Evolutionary conservation across 2,888 invertebrate species (phyloP), one percentile per base, ranked within the genome.

Genomic region (Augochlorella aurata): DNA sequence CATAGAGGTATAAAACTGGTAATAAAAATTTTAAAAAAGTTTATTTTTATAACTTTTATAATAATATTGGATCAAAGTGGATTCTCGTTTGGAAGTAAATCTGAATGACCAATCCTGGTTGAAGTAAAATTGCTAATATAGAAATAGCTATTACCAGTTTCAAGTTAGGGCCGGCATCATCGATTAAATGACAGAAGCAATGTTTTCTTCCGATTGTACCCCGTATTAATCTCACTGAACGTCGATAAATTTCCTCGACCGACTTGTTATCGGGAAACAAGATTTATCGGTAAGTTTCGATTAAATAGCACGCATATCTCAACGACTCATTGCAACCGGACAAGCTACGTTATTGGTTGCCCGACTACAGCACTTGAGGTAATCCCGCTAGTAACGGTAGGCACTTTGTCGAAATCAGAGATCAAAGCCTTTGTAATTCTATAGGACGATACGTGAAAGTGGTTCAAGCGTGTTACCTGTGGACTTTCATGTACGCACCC

Each of bases 351-450:
- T 81, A 77, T 71, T 73, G 50, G 47, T 52, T 49, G 69, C 38
- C 71, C 61, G 52, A 54, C 66, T 69, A 58, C 65, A 58, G 65
- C 68, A 79, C 68, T 81, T 74, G 80, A 65, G 83, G 78, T 74
- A 81, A 81, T 78, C 65, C 76, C 58, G 49, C 44, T 38, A n/a
- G 72, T 21, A 63, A 18, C 68, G 14, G 44, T 63, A 44, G 58
- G 67, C 74, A 74, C 82, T 84, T 76, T 77, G 84, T 78, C 69
- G 80, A 72, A 74, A 77, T 73, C 75, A 74, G 70, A 77, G 82
- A 80, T 86, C 82, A 86, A 86, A 86, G 84, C 82, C 84, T 86
- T 86, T 86, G 86, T 82, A 86, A 84, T 80, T 78, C 86, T 82
- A 80, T 84, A 76, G 74, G 58, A 44, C 38, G 69, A 21, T 38